Evolutionary conservation across 2,113 vertebrate species (phyloP).

Genomic region (Enhydra lutris): DNA sequence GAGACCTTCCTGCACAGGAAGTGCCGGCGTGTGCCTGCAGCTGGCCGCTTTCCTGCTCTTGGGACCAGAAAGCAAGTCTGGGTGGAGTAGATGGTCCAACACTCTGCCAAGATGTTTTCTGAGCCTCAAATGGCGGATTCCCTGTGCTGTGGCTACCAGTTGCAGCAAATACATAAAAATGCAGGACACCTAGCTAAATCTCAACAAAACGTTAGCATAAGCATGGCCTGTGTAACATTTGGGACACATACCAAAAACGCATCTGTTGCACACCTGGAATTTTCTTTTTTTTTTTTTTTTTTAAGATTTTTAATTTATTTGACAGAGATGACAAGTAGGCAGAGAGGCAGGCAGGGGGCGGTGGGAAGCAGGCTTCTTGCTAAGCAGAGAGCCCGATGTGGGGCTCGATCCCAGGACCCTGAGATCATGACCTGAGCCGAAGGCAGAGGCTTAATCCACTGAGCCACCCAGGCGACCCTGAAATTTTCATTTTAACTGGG

Average conservation of each 20-base stretch:
- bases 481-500: neutral
- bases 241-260: neutral
- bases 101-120: neutral
- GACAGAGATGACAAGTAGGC: no score
- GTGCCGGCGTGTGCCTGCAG: fast-evolving
- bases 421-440: no score
- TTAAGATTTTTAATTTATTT: no score
- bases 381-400: no score
- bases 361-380: no score
- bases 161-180: neutral
- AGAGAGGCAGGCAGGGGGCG: no score
- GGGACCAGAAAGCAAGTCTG: neutral
- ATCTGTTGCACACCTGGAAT: neutral
- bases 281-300: neutral
- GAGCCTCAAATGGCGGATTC: fast-evolving
- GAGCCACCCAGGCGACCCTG: neutral
- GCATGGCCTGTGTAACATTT: neutral
- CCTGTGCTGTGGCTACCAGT: neutral
- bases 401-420: no score
- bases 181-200: neutral
- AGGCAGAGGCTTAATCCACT: no score
- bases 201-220: neutral
- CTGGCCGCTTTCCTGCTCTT: fast-evolving
- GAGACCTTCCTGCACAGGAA: fast-evolving
- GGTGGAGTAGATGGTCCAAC: neutral